Evolutionary conservation across 2,113 vertebrate genomes (phyloP).

Genomic region (Sylvilagus bachmani): DNA sequence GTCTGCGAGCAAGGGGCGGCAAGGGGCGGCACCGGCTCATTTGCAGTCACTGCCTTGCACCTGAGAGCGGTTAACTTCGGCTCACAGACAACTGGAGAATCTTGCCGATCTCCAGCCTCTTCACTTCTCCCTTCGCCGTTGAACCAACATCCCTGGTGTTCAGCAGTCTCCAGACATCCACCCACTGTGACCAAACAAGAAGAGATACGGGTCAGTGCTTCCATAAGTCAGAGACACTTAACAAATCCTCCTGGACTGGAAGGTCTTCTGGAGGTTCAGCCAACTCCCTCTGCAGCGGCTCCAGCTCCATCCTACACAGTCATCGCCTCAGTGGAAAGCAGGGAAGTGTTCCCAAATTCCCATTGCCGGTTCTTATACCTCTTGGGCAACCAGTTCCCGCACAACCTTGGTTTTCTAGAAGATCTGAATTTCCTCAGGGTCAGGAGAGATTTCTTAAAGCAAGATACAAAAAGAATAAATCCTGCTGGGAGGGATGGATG

Average conservation of each 20-base stretch:
- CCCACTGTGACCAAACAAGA: background rate
- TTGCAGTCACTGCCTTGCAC: background rate
- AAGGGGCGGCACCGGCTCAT: background rate
- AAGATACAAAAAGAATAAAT: constrained; percentile 35
- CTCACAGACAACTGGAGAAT: background rate
- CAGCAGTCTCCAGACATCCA: background rate
- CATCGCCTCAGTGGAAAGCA: background rate
- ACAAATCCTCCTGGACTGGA: background rate
- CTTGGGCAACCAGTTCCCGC: constrained; percentile 1
- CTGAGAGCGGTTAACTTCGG: background rate
- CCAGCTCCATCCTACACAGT: background rate
- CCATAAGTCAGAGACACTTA: background rate
- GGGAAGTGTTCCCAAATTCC: background rate
- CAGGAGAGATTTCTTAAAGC: constrained; percentile 26
- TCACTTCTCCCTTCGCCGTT: background rate
- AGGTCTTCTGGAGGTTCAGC: background rate
- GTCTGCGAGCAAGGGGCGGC: background rate
- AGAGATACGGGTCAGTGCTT: background rate
- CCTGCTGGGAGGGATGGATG: background rate
- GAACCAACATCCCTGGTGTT: constrained; percentile 19
- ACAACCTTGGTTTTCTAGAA: constrained; percentile 20
- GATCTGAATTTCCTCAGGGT: constrained; percentile 12
- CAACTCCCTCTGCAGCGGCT: background rate
- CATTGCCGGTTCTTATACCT: background rate
- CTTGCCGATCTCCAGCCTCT: background rate